Percentiles rank a stretch among this genome's conserved stretches.
Evolutionary conservation across 2,797 vertebrate genomes (phyloP).

Genomic region (Pantherophis vulpinus): DNA sequence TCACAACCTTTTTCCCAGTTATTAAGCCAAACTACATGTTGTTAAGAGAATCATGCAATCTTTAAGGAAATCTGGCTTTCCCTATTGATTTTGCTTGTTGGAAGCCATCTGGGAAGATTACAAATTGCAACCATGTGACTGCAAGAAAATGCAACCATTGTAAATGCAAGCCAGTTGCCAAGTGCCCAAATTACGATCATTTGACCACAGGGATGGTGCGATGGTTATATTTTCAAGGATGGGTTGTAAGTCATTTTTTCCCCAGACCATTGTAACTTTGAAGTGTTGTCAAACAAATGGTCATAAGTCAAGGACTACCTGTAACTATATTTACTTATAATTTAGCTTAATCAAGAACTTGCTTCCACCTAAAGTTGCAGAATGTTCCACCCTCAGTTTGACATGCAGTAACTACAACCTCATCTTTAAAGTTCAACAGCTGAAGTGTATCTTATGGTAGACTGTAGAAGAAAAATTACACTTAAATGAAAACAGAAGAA

Average conservation of each 20-base stretch:
- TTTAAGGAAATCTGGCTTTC: neutral
- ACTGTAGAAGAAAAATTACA: neutral
- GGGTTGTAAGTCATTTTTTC: neutral
- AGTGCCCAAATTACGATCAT: neutral
- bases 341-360: neutral
- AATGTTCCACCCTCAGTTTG: too few relatives aligned
- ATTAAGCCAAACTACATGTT: neutral
- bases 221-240: neutral
- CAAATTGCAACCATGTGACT: neutral
- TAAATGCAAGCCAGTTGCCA: neutral
- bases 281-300: neutral
- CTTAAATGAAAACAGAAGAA: slow-evolving; percentile 16
- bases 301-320: neutral
- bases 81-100: neutral
- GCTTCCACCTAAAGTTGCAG: neutral
- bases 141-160: neutral
- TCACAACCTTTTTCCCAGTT: neutral
- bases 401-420: neutral
- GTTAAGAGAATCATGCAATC: neutral
- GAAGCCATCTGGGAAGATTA: neutral
- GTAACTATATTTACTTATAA: neutral
- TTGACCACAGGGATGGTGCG: neutral
- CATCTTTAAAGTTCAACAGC: neutral
- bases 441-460: neutral
- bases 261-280: neutral